These are phyloP conservation scores for Agrochola lota DNA, from an alignment of 2,888 invertebrate genomes.

Conservation along the genomic window DNA sequence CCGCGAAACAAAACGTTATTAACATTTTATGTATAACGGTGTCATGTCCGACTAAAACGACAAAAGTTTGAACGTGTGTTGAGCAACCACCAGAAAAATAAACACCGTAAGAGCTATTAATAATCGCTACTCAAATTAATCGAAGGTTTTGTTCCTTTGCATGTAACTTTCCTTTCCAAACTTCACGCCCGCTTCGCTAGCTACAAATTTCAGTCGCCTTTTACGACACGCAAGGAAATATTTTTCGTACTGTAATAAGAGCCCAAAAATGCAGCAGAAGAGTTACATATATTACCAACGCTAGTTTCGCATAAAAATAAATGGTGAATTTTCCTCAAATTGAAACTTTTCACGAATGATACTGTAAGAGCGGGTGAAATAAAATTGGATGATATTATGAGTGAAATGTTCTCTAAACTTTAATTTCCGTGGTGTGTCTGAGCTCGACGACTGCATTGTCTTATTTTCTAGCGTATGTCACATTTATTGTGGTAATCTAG, in stretches of 20 bases:
- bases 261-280: constrained; percentile 21
- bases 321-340: constrained; percentile 22
- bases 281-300: background rate
- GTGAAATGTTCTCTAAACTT: constrained; percentile 38
- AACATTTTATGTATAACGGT: background rate
- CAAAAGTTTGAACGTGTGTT: background rate
- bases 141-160: background rate
- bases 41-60: no score
- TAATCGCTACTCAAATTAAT: constrained; percentile 3
- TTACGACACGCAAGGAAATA: constrained; percentile 5
- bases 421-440: constrained; percentile 51
- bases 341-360: constrained; percentile 42
- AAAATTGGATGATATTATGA: constrained; percentile 36
- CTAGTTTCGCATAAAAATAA: constrained; percentile 36
- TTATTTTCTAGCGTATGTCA: constrained; percentile 36
- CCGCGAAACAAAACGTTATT: fast-evolving
- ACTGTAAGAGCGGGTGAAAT: constrained; percentile 34
- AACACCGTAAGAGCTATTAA: background rate
- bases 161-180: background rate
- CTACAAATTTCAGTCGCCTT: background rate
- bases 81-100: background rate
- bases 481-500: constrained; percentile 33
- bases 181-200: background rate
- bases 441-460: constrained; percentile 16
- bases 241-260: constrained; percentile 8